A percentile compares a stretch with the other conserved stretches of the same genome.
Conservation (phyloP, 2,797 vertebrate genomes). For the Percopsis omiscomaycus region DNA sequence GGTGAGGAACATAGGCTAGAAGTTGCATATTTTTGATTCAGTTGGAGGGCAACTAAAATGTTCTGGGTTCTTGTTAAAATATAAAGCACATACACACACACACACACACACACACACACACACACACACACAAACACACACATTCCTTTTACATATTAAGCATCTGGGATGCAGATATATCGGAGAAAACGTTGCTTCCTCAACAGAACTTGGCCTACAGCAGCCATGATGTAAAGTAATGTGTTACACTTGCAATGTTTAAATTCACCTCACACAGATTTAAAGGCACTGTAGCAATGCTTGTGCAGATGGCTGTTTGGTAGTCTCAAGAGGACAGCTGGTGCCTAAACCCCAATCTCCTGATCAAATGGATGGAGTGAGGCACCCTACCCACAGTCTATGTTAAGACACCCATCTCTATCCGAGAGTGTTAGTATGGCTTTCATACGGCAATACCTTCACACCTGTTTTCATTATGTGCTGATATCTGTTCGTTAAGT, state of each 20-base stretch:
- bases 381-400: constrained; percentile 73
- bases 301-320: constrained; percentile 75
- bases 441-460: constrained; percentile 32
- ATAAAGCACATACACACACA: background rate
- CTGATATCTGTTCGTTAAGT: constrained; percentile 57
- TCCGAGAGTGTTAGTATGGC: constrained; percentile 50
- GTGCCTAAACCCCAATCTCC: constrained; percentile 74
- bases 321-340: constrained; percentile 67
- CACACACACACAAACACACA: constrained; percentile 22
- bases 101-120: constrained; percentile 17
- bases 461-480: constrained; percentile 61
- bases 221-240: constrained; percentile 66
- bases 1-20: too few species aligned
- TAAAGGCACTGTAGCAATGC: constrained; percentile 66
- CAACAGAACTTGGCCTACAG: constrained; percentile 69
- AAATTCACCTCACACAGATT: constrained; percentile 66
- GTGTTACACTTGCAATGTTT: constrained; percentile 76
- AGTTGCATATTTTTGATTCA: too few species aligned
- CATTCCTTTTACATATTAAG: constrained; percentile 29
- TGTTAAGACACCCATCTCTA: constrained; percentile 65
- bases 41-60: too few species aligned
- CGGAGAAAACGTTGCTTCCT: constrained; percentile 53
- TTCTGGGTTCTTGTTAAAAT: too few species aligned
- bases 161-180: constrained; percentile 51
- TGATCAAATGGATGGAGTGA: constrained; percentile 80